Base-by-base conservation (phyloP, 2,888 invertebrate species). In the Xestia c-nigrum region DNA sequence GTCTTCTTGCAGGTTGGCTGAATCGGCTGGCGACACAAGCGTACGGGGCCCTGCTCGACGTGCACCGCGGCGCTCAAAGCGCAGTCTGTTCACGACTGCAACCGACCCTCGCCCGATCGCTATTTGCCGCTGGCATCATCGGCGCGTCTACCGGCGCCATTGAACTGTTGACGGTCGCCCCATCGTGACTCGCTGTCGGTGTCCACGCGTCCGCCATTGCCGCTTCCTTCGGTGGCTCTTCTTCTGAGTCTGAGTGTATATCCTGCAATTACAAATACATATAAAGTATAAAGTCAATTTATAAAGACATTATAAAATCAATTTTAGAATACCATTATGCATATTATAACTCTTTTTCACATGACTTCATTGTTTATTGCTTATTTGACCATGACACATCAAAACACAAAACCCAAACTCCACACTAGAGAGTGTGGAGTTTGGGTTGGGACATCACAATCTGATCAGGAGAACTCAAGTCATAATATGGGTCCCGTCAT, bases 161-260 rank as follows among this genome's bases (percentile, higher is more conserved):
- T 57, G 55, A 57, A 57, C 12, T 57, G n/a, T 24, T 3, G 12
- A 57, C 55, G 5, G 55, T 57, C 55, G 55, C 55, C 55, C 12
- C 55, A 57, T 24, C n/a, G 5, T 57, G 55, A 57, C 55, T 57
- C 12, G 55, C 55, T n/a, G 55, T 57, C 55, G 55, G 55, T 57
- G 55, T 57, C 55, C 1, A 57, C n/a, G n/a, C 55, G 55, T 57
- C 24, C 12, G 5, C 12, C 24, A 57, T 57, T 12, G 12, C 55
- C n/a, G 55, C 55, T 57, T 57, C 55, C 55, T 57, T 57, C 24
- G 55, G 55, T 57, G 12, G 55, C n/a, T n/a, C n/a, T n/a, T n/a
- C n/a, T n/a, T n/a, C n/a, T n/a, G n/a, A n/a, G n/a, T n/a, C n/a
- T n/a, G n/a, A n/a, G n/a, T n/a, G n/a, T n/a, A n/a, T n/a, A 57